Evolutionary conservation across 2,113 vertebrate species (phyloP), one percentile per base, ranked within the genome.

Genomic region (Oceanodroma tethys): DNA sequence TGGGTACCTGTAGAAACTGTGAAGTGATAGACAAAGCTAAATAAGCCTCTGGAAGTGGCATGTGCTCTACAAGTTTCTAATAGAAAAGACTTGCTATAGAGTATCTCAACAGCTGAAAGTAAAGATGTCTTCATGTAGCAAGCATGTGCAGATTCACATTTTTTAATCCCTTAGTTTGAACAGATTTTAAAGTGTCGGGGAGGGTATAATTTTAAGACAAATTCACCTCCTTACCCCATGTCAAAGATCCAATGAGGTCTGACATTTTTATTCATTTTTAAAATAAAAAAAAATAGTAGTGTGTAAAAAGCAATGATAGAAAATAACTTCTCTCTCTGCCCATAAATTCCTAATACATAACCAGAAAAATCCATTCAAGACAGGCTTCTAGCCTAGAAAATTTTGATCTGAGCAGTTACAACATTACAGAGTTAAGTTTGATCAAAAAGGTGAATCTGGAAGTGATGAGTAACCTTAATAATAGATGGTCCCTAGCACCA

Each of bases 191-290:
- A 63, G 26, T 34, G 34, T 15, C 22, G 13, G 13, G 7, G 17
- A 62, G 1, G 0, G 0, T 10, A 25, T 17, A 13, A 10, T 65
- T 29, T 38, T 36, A 55, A 55, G 14, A 38, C 16, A 63, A 73
- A 19, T 81, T 78, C n/a, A 50, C 15, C 10, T 70, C 11, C 11
- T 78, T 70, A 73, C 5, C 8, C 10, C 59, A 14, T 13, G 8
- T 73, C n/a, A 78, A 78, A 73, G 30, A 65, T 13, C 2, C 29
- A 78, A 9, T 16, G 25, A 32, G 17, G 22, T 10, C 32, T 20
- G 13, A 23, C 14, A 68, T 59, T 71, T 53, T 67, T 22, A 17
- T 23, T 81, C 12, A 9, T 55, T 71, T 86, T 74, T 62, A 23
- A 80, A 86, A 38, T 3, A 34, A 56, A 48, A 34, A 56, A 48